Evolutionary conservation across 2,888 invertebrate species (phyloP), one percentile per base, ranked within the genome.

Genomic region (Ectemnius lituratus): DNA sequence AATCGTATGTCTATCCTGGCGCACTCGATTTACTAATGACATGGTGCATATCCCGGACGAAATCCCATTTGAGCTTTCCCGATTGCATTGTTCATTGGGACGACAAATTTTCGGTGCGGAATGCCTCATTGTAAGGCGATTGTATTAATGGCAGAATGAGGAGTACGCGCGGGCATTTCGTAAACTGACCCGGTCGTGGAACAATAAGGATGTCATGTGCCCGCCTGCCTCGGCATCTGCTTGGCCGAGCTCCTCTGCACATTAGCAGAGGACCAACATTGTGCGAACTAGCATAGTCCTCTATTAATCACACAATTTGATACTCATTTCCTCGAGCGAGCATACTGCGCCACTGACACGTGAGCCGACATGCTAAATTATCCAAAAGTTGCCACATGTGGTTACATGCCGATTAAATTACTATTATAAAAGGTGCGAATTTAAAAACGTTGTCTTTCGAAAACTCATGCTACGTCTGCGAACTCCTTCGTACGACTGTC

Each of bases 31-130:
- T 52, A 16, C 16, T 52, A 52, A 52, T 52, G 16, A 52, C 0
- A 14, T 52, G 4, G 52, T 14, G 52, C 52, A 14, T 4, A 52
- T 16, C 52, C 27, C 57, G 46, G 60, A 27, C 14, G 11, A 52
- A 63, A 68, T 65, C 58, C 14, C 52, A 56, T 68, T 73, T 66
- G 37, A 73, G 66, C 65, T 63, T 62, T 62, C 62, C 64, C 59
- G 60, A 65, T 58, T 47, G 45, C 14, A 66, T 37, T 23, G 20
- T 18, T 3, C 45, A n/a, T 6, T 37, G 20, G 18, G 49, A 11
- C 37, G 37, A 11, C 37, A 2, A 37, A 37, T 23, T 63, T 14
- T 23, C 27, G 58, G 37, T 46, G 46, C 47, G 70, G 62, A 46
- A 59, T 37, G 20, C 18, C 14, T 65, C 57, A 58, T 57, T 23